A percentile compares a stretch with the other conserved stretches of the same genome.
These are phyloP conservation scores for Balanococcus diminutus DNA, from an alignment of 2,888 invertebrate species.

Conservation along the genomic window DNA sequence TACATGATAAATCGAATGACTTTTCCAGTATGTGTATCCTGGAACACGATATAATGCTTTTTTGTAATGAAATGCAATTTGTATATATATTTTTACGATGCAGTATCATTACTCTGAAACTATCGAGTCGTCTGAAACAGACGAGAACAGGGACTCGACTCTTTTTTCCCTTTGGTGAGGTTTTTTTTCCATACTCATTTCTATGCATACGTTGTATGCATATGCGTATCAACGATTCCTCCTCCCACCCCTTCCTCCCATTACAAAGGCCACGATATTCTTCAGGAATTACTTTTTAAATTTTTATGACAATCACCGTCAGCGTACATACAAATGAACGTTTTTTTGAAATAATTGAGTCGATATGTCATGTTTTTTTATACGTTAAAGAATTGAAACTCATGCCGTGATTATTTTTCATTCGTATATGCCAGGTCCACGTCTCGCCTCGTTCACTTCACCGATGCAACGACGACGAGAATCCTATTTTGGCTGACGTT, in stretches of 20 bases:
- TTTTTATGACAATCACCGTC: background rate
- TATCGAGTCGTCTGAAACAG: background rate
- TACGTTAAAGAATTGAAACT: background rate
- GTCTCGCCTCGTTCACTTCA: background rate
- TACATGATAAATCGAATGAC: slow-evolving; percentile 33
- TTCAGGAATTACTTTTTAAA: background rate
- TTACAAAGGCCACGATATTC: background rate
- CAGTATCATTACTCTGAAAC: background rate
- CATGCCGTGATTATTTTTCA: background rate
- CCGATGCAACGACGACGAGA: background rate
- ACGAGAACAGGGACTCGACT: background rate
- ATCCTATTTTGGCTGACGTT: background rate
- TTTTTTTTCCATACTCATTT: background rate
- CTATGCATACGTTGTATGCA: background rate
- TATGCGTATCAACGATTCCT: background rate
- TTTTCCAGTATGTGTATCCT: slow-evolving; percentile 4
- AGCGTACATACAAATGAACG: background rate
- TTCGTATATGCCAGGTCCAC: background rate
- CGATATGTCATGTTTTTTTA: background rate
- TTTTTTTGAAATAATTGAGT: background rate
- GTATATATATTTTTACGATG: slow-evolving; percentile 1
- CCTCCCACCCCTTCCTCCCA: too few relatives aligned
- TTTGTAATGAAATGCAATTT: slow-evolving; percentile 13
- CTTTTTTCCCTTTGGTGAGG: background rate
- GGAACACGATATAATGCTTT: background rate